Percentiles rank a stretch among this genome's conserved stretches.
Conservation (phyloP, 2,888 invertebrate genomes). For the Cosmia pyralina region DNA sequence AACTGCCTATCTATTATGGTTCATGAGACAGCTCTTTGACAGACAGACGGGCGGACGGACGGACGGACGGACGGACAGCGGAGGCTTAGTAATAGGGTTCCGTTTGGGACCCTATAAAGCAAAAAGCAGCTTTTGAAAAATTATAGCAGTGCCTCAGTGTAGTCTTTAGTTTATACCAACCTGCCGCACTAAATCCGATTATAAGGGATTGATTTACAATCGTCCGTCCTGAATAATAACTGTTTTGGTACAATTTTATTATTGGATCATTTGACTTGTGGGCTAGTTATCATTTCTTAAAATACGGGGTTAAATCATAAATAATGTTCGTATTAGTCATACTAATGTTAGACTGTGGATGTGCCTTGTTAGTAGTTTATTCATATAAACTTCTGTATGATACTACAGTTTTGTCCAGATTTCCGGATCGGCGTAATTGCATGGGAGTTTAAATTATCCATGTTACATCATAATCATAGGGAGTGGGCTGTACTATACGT, state of each 20-base stretch:
- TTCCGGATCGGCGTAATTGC: background rate
- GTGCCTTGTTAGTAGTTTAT: background rate
- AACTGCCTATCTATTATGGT: no score
- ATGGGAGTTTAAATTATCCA: background rate
- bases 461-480: no score
- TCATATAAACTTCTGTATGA: background rate
- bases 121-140: no score
- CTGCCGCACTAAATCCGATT: slow-evolving; percentile 58
- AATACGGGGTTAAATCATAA: slow-evolving; percentile 44
- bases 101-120: no score
- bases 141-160: slow-evolving; percentile 13
- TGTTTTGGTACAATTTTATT: slow-evolving; percentile 63
- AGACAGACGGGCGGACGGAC: no score
- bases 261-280: slow-evolving; percentile 31
- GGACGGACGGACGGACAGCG: no score
- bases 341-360: slow-evolving; percentile 34
- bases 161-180: slow-evolving; percentile 19
- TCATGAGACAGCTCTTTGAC: no score
- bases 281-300: slow-evolving; percentile 34
- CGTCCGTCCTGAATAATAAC: slow-evolving; percentile 35
- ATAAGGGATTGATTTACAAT: slow-evolving; percentile 61
- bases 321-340: slow-evolving; percentile 49
- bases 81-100: no score
- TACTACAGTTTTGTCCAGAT: background rate
- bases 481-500: no score